phyloP scores from a whole-genome alignment of 2,113 vertebrate genomes.

The Pelobates fuscus region DNA sequence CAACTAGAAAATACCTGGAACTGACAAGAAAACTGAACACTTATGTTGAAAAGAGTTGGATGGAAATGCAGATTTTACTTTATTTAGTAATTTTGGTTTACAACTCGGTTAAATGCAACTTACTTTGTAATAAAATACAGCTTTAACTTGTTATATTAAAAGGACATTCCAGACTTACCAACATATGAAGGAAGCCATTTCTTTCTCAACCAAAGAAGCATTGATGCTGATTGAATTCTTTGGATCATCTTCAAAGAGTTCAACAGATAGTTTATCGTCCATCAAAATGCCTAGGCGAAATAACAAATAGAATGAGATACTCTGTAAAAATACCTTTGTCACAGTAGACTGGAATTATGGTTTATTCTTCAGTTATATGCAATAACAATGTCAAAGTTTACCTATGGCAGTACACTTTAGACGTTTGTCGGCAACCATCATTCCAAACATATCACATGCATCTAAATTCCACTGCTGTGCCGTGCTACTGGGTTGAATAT shows the following conservation, averaged over 20 bases:
- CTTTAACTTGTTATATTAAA: no score
- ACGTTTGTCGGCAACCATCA: constrained; percentile 73
- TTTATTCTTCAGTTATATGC: no score
- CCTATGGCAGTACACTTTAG: constrained; percentile 65
- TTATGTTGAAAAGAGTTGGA: no score
- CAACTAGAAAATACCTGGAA: no score
- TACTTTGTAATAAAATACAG: no score
- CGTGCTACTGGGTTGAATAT: constrained; percentile 68
- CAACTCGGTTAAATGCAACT: no score
- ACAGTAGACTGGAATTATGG: no score
- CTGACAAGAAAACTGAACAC: no score
- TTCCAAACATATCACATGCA: constrained; percentile 76
- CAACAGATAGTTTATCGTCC: constrained; percentile 63
- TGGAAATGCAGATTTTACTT: no score
- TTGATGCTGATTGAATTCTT: constrained; percentile 66
- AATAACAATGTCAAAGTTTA: background rate
- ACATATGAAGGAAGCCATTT: constrained; percentile 64
- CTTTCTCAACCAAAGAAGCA: constrained; percentile 67
- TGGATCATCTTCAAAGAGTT: constrained; percentile 61
- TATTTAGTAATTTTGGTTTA: no score
- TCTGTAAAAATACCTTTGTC: background rate
- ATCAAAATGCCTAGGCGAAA: constrained; percentile 65
- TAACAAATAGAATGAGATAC: background rate
- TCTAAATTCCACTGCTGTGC: constrained; percentile 70
- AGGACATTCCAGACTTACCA: no score